These are phyloP conservation scores for Epinotia bilunana DNA, from an alignment of 2,888 invertebrate genomes.

Conservation along the genomic window DNA sequence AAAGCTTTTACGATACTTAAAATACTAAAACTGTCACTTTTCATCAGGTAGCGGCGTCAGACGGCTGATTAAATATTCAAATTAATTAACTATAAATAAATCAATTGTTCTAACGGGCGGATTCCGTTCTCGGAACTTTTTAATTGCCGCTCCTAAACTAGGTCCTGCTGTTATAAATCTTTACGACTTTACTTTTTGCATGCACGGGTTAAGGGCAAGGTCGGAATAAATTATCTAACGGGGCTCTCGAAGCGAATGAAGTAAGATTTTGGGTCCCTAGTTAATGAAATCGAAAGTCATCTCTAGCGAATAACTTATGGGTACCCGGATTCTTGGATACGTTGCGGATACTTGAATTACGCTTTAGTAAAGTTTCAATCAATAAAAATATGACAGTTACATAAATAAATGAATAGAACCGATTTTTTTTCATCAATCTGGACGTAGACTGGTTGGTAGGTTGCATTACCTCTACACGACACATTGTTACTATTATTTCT, in stretches of 20 bases:
- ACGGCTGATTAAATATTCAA: constrained; percentile 10
- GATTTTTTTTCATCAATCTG: too few relatives aligned
- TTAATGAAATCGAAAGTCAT: constrained; percentile 5
- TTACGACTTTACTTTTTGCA: constrained; percentile 36
- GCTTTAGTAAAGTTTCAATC: background rate
- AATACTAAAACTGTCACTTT: too few relatives aligned
- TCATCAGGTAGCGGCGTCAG: background rate
- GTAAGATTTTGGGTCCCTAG: background rate
- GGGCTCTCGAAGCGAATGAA: background rate
- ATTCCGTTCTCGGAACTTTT: constrained; percentile 32
- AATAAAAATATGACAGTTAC: too few relatives aligned
- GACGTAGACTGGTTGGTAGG: too few relatives aligned
- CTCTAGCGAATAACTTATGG: background rate
- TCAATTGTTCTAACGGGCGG: constrained; percentile 42
- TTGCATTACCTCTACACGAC: too few relatives aligned
- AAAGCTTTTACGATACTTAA: too few relatives aligned
- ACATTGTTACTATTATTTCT: too few relatives aligned
- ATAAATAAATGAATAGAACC: too few relatives aligned
- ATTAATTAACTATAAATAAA: constrained; percentile 32
- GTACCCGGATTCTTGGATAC: background rate
- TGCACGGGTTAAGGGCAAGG: constrained; percentile 39
- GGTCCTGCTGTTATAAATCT: constrained; percentile 40
- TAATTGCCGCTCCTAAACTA: constrained; percentile 39
- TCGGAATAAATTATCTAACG: constrained; percentile 17
- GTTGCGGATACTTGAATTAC: background rate